Evolutionary conservation across 2,113 vertebrate species (phyloP).

Genomic region (western clawed frog (Xenopus tropicalis)): UCB_Xtro_10.0 CM004452.2:34243001-34243500

Average conservation of each 20-base stretch:
- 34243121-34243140: neutral
- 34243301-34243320: conserved; percentile 51
- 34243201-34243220: conserved; percentile 24
- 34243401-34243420: too few relatives aligned
- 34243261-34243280: conserved; percentile 25
- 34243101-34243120: neutral
- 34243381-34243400: too few relatives aligned
- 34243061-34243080: neutral
- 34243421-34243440: too few relatives aligned
- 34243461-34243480: too few relatives aligned
- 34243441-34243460: too few relatives aligned
- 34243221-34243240: conserved; percentile 35
- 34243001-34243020: neutral
- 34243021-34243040: neutral
- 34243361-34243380: neutral
- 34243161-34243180: neutral
- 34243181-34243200: conserved; percentile 6
- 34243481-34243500: too few relatives aligned
- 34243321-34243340: conserved; percentile 45
- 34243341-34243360: conserved; percentile 48
- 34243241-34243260: conserved; percentile 41
- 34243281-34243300: conserved; percentile 36
- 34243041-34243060: neutral
- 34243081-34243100: neutral
- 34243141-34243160: neutral